Base-by-base conservation (phyloP, 2,888 invertebrate genomes). In the Noctua pronuba region DNA sequence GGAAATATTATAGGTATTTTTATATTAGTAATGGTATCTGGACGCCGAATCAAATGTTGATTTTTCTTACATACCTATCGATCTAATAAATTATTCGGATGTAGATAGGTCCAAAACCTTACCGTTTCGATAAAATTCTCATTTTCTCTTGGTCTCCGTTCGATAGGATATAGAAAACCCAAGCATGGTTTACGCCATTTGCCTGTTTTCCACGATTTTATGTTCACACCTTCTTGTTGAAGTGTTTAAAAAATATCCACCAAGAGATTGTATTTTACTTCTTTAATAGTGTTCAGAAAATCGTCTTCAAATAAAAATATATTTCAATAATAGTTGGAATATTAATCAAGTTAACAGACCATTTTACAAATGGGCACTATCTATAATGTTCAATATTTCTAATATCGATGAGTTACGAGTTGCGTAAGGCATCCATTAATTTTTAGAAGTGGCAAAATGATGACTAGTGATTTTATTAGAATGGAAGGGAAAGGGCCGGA, bases 361-460 rank as follows among this genome's bases (percentile, higher is more conserved):
- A 70, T 83, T 83, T 76, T 68, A 62, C 13, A 77, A 87, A 81
- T 74, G 75, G 69, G 38, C 68, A 75, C 64, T 85, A 81, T 87
- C 60, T 71, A 70, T 86, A 85, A 84, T 83, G 64, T 79, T 84
- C 74, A 67, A 80, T 87, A 80, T 84, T 77, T 80, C 77, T 76
- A 81, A 85, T 81, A 85, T 74, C 77, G 77, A 64, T 82, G 85
- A 85, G 75, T 79, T 85, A 86, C 72, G 75, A 73, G 74, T 80
- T 76, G 62, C 82, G 82, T 75, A 73, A 85, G 44, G 73, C 64
- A 65, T 79, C 85, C 88, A 86, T 86, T 79, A 85, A 81, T 85
- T 85, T 87, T 79, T 75, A 64, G 69, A 75, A 85, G 85, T 84
- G 84, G 80, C 75, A 69, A 85, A 75, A 86, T 87, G 85, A 85